A percentile compares a stretch with the other conserved stretches of the same genome.
phyloP scores from a whole-genome alignment of 2,113 vertebrate genomes.

The Ailuropoda melanoleuca region DNA sequence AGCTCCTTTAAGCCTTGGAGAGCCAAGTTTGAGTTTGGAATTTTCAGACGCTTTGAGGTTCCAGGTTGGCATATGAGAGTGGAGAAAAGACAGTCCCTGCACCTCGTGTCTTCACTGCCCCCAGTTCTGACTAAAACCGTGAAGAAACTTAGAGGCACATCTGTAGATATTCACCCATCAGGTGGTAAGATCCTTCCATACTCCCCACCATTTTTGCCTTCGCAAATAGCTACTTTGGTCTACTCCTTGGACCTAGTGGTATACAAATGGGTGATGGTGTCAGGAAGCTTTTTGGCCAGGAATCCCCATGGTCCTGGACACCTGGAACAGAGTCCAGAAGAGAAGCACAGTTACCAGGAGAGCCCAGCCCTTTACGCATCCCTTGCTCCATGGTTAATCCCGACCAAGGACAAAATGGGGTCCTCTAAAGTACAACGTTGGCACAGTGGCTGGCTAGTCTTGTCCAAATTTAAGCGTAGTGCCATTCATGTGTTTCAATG shows the following conservation, averaged over 20 bases:
- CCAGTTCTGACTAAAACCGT: background rate
- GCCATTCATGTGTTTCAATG: background rate
- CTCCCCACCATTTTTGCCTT: accelerated
- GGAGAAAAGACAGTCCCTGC: accelerated
- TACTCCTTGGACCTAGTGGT: no score
- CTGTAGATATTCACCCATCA: background rate
- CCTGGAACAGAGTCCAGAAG: background rate
- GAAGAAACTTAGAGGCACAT: background rate
- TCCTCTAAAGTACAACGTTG: background rate
- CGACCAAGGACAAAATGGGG: background rate
- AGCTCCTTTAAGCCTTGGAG: background rate
- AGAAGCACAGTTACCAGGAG: background rate
- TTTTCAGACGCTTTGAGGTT: background rate
- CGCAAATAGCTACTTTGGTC: background rate
- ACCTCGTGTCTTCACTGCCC: background rate
- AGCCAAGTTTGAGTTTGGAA: background rate
- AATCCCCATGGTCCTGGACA: background rate
- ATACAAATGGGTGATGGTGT: background rate
- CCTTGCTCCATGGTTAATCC: no score
- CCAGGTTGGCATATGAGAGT: background rate
- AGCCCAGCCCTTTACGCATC: accelerated
- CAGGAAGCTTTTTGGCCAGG: background rate
- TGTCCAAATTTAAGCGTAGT: background rate
- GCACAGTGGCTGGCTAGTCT: background rate
- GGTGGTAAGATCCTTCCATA: accelerated